Evolutionary conservation across 2,888 invertebrate species (phyloP), one percentile per base, ranked within the genome.

Genomic region (Macrosiphum euphorbiae): DNA sequence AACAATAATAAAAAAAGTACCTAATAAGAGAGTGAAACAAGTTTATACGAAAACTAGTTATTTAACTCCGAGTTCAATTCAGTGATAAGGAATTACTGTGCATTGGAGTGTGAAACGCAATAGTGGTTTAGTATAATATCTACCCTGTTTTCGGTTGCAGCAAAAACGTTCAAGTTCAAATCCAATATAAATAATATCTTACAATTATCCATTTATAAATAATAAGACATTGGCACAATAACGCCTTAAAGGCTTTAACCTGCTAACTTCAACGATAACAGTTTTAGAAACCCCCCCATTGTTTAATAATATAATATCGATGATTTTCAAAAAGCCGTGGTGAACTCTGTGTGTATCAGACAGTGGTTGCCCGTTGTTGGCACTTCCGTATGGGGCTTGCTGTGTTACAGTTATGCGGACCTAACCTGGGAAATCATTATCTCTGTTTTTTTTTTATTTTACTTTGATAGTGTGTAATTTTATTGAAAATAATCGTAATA

Each of bases 31-130:
- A 47, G 67, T 20, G n/a, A 90, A 90, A 90, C 90, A 44, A 50
- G 90, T 90, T 90, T 90, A 50, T 90, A 50, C 50, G n/a, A 50
- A 50, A 47, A 67, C 61, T 90, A 47, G 90, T 90, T 90, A 78
- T 50, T 90, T 35, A 50, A 90, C 90, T 90, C 50, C 5, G 67
- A 90, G 50, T 90, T 67, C 67, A 90, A 47, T 35, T n/a, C 67
- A 47, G 55, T 52, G 41, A 85, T 85, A 91, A 91, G 91, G 84
- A 91, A 91, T 55, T 91, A 55, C 85, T 41, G 55, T 55, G 91
- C 91, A 41, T 28, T 85, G 52, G 28, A 28, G 85, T 84, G 55
- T 55, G 55, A 91, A 91, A 91, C 85, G 85, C 41, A 55, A 85
- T 44, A 44, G 85, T 78, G 67, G 67, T 90, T 47, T 78, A 78